Base-by-base conservation (phyloP, 2,113 vertebrate genomes). In the Hylia prasina region DNA sequence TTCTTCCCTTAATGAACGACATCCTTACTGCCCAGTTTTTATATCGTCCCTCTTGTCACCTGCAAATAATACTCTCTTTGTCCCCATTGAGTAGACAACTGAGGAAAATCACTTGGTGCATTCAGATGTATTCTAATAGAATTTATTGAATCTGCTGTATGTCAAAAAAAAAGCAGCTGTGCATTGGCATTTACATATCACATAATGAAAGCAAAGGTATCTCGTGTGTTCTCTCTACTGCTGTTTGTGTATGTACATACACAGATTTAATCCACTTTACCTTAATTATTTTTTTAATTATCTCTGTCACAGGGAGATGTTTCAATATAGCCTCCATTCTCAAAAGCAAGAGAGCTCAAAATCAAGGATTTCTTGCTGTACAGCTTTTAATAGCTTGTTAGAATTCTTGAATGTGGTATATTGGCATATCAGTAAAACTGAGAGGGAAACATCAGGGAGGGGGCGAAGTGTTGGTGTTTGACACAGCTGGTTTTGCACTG, bases 51-150 rank as follows among this genome's bases (percentile, higher is more conserved):
- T 95, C 71, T 89, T 96, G 73, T 95, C 86, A 89, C 91, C 81
- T 95, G 44, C 12, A 11, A 64, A 90, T 81, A 94, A 86, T 88
- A 33, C 68, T 89, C 4, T 54, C 40, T 90, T 95, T 95, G 92
- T 86, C 90, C 68, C 69, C 20, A 17, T 54, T 92, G 85, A 90
- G 60, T 13, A 70, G 90, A 31, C 42, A 78, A 42, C 39, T 60
- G 56, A 73, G 82, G 58, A 93, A 80, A 80, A 85, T 63, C 39
- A 61, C 58, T 87, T 40, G 48, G 18, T 82, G 33, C 42, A 50
- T 77, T 93, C 47, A 37, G 44, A 40, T 39, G 27, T 54, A 45
- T 92, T 93, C 45, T 88, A 70, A 70, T 35, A 63, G 50, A 80
- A 77, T 86, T 89, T 58, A 42, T 21, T 57, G 39, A 54, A 28